These are phyloP conservation scores for Pseudorhiza aurosa DNA, from an alignment of 30 jellyfish, hydroid and myxozoan species.

Conservation along the genomic window DNA sequence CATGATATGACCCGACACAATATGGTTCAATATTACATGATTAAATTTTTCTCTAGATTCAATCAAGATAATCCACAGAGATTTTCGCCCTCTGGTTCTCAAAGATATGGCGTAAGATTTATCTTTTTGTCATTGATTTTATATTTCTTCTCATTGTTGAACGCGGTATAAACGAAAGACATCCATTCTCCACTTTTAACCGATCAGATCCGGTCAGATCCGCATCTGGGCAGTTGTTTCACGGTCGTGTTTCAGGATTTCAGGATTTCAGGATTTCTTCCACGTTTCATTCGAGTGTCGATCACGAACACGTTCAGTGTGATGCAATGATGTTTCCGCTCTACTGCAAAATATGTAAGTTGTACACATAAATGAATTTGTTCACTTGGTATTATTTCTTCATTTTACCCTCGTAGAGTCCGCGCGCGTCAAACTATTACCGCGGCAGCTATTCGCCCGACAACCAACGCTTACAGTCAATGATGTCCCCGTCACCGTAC, in stretches of 20 bases:
- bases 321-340: too few relatives aligned
- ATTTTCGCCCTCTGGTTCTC: neutral
- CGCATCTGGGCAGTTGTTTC: too few relatives aligned
- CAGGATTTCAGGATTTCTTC: too few relatives aligned
- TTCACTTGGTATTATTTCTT: neutral
- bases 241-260: neutral
- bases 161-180: neutral
- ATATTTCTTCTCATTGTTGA: too few relatives aligned
- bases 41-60: neutral
- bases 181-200: neutral
- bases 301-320: too few relatives aligned
- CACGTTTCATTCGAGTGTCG: too few relatives aligned
- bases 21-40: neutral
- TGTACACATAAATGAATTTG: too few relatives aligned
- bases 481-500: neutral
- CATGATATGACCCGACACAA: too few relatives aligned
- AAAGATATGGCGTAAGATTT: neutral
- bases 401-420: neutral
- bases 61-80: slow-evolving; percentile 25
- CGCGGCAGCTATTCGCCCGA: neutral
- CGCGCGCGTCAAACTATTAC: neutral
- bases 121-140: too few relatives aligned
- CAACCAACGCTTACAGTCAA: neutral
- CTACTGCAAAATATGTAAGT: too few relatives aligned
- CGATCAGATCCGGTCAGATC: too few relatives aligned